These are phyloP conservation scores for Xestia sexstrigata DNA, from an alignment of 2,888 invertebrate species.

Conservation along the genomic window DNA sequence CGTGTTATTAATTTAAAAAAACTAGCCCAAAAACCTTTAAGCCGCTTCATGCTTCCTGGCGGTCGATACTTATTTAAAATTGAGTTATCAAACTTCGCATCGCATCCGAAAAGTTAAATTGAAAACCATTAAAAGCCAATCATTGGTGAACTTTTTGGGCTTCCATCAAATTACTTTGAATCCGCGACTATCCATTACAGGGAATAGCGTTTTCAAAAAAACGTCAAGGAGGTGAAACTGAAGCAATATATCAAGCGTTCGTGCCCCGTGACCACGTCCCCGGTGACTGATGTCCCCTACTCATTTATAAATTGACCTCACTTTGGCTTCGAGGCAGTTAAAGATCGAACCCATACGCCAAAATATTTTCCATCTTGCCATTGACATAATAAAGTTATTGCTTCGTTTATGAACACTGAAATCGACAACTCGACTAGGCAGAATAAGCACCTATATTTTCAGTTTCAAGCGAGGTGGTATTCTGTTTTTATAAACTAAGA, in stretches of 20 bases:
- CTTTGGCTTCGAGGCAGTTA: conserved; percentile 75
- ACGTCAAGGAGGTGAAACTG: conserved; percentile 83
- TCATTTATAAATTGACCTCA: conserved; percentile 88
- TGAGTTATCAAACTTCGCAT: conserved; percentile 80
- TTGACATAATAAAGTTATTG: conserved; percentile 55
- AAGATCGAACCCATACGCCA: conserved; percentile 71
- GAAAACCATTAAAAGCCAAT: conserved; percentile 85
- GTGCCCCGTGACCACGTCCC: conserved; percentile 75
- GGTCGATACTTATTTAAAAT: conserved; percentile 74
- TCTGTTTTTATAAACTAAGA: conserved; percentile 32
- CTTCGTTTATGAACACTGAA: conserved; percentile 25
- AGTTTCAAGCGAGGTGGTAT: not conserved
- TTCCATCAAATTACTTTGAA: conserved; percentile 78
- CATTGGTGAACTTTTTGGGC: conserved; percentile 78
- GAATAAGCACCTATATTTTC: not conserved
- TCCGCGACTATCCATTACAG: conserved; percentile 81
- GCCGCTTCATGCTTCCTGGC: conserved; percentile 48
- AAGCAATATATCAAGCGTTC: conserved; percentile 82
- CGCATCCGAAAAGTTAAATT: conserved; percentile 84
- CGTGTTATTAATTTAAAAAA: conserved; percentile 33
- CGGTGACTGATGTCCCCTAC: conserved; percentile 83
- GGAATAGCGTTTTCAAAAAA: conserved; percentile 83
- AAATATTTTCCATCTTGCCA: conserved; percentile 59
- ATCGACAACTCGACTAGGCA: not conserved
- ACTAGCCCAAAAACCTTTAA: conserved; percentile 45